Evolutionary conservation across 1,140 invertebrate species (phyloP), one percentile per base, ranked within the genome.

Genomic region (Caerostris darwini): DNA sequence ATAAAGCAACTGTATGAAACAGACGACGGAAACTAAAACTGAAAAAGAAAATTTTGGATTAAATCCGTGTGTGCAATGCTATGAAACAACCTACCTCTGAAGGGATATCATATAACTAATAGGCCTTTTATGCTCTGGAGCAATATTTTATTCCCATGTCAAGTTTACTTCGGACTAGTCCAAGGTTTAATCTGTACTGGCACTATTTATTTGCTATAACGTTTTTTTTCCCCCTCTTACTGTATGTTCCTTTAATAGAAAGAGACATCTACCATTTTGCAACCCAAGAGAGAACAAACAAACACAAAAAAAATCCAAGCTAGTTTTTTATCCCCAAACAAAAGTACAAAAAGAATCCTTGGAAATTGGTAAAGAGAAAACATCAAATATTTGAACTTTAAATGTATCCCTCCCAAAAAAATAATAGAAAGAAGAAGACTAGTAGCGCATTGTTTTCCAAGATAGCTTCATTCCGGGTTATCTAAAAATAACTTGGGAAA

Each of bases 401-500:
- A 34, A 34, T 34, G 34, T n/a, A n/a, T 81, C 71, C 50, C 71
- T 12, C 7, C 7, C 2, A 50, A 81, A 81, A 81, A 81, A 50
- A 81, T n/a, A n/a, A n/a, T 19, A 8, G 34, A 67, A 88, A 19
- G 17, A 7, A 88, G 59, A 7, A 67, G 19, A 10, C 8, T 56
- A 83, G 59, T 10, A 53, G 19, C 14, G 86, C 56, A 88, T 88
- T 88, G 81, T 92, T 92, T 92, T 85, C 58, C 19, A 7, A 58
- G 90, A 53, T 85, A 67, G 81, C 58, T 85, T 92, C 58, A 92
- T 85, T 85, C 71, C 14, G 3, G 56, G 34, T 56, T 67, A 56
- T 67, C 90, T 92, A 92, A 91, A 92, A 92, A 92, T 85, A 85
- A 85, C 58, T 56, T 83, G 67, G 12, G 59, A 82, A 61, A 50